These are phyloP conservation scores for Meriones psammophilus DNA, from an alignment of 2,797 vertebrate genomes.

Conservation along the genomic window DNA sequence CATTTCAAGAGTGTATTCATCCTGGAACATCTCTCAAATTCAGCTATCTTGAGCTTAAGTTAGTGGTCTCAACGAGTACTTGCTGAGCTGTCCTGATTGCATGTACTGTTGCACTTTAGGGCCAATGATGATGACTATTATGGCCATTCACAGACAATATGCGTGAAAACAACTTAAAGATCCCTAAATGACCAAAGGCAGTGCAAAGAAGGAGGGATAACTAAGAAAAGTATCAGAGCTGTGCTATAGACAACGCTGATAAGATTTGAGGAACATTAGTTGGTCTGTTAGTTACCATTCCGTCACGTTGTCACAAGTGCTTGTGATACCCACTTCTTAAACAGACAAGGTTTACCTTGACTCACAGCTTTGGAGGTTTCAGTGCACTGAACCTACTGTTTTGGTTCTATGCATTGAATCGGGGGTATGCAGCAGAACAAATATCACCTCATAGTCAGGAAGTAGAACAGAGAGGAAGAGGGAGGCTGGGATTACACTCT, in stretches of 20 bases:
- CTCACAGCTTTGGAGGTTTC: not conserved
- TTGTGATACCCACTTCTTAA: not conserved
- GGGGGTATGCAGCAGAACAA: not conserved
- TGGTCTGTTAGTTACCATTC: not conserved
- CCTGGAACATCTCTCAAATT: not conserved
- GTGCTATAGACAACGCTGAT: not conserved
- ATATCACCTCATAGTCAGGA: not conserved
- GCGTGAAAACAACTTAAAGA: not conserved
- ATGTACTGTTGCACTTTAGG: not conserved
- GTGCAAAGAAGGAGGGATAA: not conserved
- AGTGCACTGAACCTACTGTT: not conserved
- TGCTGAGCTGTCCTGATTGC: not conserved
- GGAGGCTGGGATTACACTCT: not conserved
- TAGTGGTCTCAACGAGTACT: not conserved
- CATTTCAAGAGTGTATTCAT: slow-evolving; percentile 38
- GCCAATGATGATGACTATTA: not conserved
- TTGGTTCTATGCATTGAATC: not conserved
- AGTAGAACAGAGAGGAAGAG: not conserved
- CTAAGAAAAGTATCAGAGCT: not conserved
- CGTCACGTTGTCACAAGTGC: not conserved
- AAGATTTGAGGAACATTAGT: slow-evolving; percentile 4
- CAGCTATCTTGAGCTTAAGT: not conserved
- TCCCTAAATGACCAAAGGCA: not conserved
- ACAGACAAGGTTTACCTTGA: not conserved
- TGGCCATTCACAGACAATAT: not conserved